Base-by-base conservation (phyloP, 2,113 vertebrate species). In the Nibea albiflora region DNA sequence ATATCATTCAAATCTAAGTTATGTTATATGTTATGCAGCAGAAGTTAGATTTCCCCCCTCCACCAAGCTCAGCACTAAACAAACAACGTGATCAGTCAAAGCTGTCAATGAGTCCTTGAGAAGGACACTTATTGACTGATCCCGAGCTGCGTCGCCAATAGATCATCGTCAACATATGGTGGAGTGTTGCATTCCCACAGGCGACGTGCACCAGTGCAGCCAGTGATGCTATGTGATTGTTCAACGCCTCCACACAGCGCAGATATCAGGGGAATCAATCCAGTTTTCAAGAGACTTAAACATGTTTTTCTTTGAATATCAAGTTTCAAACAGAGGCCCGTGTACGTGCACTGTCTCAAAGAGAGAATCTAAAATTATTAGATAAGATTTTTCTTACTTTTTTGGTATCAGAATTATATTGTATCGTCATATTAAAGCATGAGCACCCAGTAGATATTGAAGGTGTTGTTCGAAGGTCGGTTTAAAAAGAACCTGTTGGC, bases 131-230 rank as follows among this genome's bases (percentile, higher is more conserved):
- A 77, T 68, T 77, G 61, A 76, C 56, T 86, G 87, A 52, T 80
- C 63, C 49, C 2, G 56, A 74, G 44, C 50, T 24, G 54, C 67
- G 14, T 20, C 22, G 47, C 73, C 80, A 56, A 76, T 57, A 66
- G 70, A 74, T 65, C 19, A n/a, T 39, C 78, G 47, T 73, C 52
- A 60, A 54, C 85, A 85, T 85, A 83, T 89, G 80, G 79, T 31
- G 35, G 42, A 47, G 28, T 10, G 35, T 42, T 68, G 67, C 57
- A 78, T 84, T 85, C 76, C 78, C 65, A 60, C 81, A 88, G 61
- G 60, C 8, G 65, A 62, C 57, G 53, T 76, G 76, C 49, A 73
- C 42, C 64, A 60, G 26, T 46, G 12, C 67, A 60, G 11, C 12
- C 42, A 83, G 65, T 58, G 53, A 58, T 52, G 77, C 65, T n/a